Conservation (phyloP, 2,888 invertebrate species). For the Acanthopleura granulata region DNA sequence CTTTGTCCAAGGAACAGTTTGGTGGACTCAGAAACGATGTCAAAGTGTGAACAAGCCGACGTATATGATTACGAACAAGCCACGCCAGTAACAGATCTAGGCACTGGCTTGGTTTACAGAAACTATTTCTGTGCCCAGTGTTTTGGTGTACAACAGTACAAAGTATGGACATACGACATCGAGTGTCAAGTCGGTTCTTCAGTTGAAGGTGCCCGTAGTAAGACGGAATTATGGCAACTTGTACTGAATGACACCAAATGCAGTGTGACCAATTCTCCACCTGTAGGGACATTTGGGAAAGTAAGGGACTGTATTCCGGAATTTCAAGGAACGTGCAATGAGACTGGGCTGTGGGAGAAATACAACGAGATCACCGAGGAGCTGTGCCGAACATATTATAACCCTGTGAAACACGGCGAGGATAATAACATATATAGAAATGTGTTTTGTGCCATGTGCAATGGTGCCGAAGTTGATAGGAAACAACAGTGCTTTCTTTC, state of each 20-base stretch:
- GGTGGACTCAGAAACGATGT: neutral
- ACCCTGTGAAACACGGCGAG: neutral
- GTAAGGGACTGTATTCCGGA: neutral
- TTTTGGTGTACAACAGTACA: neutral
- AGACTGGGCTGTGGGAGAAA: neutral
- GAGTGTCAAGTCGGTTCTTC: constrained; percentile 1
- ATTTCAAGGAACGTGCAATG: neutral
- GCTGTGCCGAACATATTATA: neutral
- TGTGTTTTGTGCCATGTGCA: constrained; percentile 16
- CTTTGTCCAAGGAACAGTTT: neutral
- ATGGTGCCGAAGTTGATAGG: neutral
- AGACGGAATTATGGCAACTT: neutral
- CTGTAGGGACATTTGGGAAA: neutral
- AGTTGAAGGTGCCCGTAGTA: neutral
- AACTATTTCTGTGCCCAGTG: constrained; percentile 5
- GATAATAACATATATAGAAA: neutral
- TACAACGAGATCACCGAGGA: neutral
- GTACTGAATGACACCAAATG: constrained; percentile 8
- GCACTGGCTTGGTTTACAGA: neutral
- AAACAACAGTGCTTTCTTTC: neutral
- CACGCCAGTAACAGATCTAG: neutral
- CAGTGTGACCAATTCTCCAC: neutral
- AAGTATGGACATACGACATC: neutral
- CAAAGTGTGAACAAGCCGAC: neutral
- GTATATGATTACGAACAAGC: neutral